Evolutionary conservation across 2,113 vertebrate genomes (phyloP).

Genomic region (Macquaria australasica): DNA sequence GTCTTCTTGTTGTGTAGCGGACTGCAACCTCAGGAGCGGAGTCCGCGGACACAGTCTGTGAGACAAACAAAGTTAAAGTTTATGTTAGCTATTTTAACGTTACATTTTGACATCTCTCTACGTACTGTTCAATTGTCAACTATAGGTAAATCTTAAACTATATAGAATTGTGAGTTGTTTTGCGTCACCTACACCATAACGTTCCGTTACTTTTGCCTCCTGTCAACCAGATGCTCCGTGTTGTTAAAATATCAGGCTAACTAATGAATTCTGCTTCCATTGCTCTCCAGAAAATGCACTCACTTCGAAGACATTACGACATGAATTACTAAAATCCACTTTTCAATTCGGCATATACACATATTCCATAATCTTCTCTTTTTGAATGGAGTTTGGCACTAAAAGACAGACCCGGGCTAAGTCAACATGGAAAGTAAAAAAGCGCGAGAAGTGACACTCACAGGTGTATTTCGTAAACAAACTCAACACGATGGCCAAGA

Average conservation of each 20-base stretch:
- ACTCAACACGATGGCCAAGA: not conserved
- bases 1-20: conserved; percentile 25
- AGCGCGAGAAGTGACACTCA: not conserved
- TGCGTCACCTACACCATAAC: not conserved
- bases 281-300: not conserved
- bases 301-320: not conserved
- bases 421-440: not conserved
- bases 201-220: not conserved
- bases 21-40: not conserved
- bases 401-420: too few relatives aligned
- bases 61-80: not conserved
- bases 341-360: not conserved
- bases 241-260: not conserved
- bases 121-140: not conserved
- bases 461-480: not conserved
- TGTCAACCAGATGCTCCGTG: not conserved
- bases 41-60: not conserved
- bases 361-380: too few relatives aligned
- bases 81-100: not conserved
- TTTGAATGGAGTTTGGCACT: not conserved
- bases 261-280: not conserved
- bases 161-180: not conserved
- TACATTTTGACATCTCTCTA: not conserved
- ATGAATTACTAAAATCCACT: not conserved
- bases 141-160: not conserved